Evolutionary conservation across 2,113 vertebrate species (phyloP).

Genomic region (Phrynosoma platyrhinos): DNA sequence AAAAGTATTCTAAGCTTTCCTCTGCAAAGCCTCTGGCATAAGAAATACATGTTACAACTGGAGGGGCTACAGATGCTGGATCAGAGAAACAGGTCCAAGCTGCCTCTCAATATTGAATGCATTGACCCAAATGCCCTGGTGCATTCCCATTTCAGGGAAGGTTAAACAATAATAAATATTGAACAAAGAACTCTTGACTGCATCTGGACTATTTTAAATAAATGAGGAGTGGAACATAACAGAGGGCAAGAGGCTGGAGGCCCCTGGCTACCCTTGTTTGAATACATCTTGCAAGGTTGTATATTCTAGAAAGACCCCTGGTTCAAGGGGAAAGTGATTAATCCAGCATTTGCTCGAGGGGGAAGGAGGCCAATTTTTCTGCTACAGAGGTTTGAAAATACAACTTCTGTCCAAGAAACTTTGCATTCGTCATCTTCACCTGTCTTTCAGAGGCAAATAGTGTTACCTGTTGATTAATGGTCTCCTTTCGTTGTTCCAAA

Average conservation of each 20-base stretch:
- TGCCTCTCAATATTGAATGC: constrained; percentile 26
- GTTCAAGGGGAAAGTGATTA: constrained; percentile 52
- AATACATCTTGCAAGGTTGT: constrained; percentile 31
- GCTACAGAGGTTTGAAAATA: constrained; percentile 45
- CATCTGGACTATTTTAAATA: constrained; percentile 51
- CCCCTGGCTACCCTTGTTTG: constrained; percentile 4
- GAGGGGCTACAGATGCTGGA: not conserved
- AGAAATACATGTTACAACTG: not conserved
- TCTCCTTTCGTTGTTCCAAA: not conserved
- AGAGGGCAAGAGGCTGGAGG: constrained; percentile 1
- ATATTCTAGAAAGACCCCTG: constrained; percentile 18
- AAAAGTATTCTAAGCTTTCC: not conserved
- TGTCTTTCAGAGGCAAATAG: constrained; percentile 8
- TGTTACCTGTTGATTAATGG: not conserved
- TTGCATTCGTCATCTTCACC: constrained; percentile 35
- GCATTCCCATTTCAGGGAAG: constrained; percentile 19
- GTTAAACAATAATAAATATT: constrained; percentile 60
- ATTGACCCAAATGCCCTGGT: constrained; percentile 25
- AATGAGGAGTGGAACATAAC: constrained; percentile 44
- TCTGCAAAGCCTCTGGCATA: constrained; percentile 8
- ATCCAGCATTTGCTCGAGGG: constrained; percentile 32
- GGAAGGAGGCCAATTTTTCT: not conserved
- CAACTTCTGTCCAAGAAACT: constrained; percentile 31
- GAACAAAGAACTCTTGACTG: constrained; percentile 22
- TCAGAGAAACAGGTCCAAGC: not conserved